Percentiles rank a stretch among this genome's conserved stretches.
phyloP scores from a whole-genome alignment of 2,797 vertebrate genomes.

The Fratercula arctica region DNA sequence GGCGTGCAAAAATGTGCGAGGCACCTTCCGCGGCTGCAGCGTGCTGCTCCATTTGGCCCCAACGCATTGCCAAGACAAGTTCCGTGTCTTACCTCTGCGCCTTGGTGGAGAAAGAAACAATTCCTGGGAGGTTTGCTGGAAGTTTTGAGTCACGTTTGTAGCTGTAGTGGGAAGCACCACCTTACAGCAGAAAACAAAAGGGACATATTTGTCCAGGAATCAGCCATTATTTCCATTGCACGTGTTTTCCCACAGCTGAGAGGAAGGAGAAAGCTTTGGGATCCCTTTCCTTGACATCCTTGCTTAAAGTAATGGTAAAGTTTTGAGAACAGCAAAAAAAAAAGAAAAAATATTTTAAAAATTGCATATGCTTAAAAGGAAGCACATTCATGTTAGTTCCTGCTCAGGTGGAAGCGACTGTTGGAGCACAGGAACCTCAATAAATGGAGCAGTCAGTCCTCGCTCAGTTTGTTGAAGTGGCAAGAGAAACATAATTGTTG shows the following conservation, averaged over 20 bases:
- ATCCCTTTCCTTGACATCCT: background rate
- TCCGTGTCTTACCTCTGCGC: background rate
- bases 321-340: background rate
- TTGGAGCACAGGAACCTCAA: background rate
- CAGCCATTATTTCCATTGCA: background rate
- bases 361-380: background rate
- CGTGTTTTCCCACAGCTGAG: background rate
- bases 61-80: no score
- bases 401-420: background rate
- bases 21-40: background rate
- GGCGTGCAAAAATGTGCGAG: fast-evolving
- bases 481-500: background rate
- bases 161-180: background rate
- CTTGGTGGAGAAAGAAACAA: background rate
- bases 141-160: background rate
- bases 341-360: background rate
- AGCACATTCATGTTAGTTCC: background rate
- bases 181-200: background rate
- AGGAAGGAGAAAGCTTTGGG: background rate
- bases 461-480: background rate
- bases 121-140: background rate
- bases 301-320: background rate
- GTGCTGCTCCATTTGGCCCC: background rate
- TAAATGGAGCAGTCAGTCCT: background rate
- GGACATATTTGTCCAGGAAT: background rate